Conservation (phyloP, 2,888 invertebrate genomes). For the Perithous albicinctus region DNA sequence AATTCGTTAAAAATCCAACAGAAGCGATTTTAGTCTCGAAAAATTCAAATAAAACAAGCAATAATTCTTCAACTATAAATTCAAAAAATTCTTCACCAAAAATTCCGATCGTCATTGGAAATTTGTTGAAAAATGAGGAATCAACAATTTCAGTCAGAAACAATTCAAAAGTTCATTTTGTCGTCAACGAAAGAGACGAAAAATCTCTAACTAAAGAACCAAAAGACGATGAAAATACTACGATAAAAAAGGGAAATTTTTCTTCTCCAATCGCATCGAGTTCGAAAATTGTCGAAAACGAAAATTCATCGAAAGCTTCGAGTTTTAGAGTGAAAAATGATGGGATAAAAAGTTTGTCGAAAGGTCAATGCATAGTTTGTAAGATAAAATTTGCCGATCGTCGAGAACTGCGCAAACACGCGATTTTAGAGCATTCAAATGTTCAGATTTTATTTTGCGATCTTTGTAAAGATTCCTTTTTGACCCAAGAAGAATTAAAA, state of each 20-base stretch:
- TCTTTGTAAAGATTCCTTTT: constrained; percentile 60
- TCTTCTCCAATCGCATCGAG: not conserved
- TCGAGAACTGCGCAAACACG: constrained; percentile 62
- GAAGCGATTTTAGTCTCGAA: not conserved
- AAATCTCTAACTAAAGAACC: not conserved
- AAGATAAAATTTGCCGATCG: constrained; percentile 54
- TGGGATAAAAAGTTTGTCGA: not conserved
- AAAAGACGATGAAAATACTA: not conserved
- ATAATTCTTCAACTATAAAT: not conserved
- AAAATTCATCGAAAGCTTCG: not conserved
- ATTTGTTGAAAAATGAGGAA: not conserved
- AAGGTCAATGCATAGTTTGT: constrained; percentile 51
- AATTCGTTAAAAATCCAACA: not conserved
- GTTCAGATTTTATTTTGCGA: constrained; percentile 61
- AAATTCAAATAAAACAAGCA: not conserved
- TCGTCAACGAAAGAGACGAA: not conserved
- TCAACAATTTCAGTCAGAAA: not conserved
- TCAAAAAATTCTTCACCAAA: not conserved
- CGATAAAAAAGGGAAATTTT: not conserved
- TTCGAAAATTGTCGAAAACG: not conserved
- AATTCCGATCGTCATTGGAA: not conserved
- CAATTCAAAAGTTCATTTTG: not conserved
- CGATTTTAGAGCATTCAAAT: constrained; percentile 49
- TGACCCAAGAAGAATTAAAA: constrained; percentile 42
- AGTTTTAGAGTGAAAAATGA: not conserved